Percentiles rank a stretch among this genome's conserved stretches.
phyloP scores from a whole-genome alignment of 2,797 vertebrate species.

The Benthosema pterotum region DNA sequence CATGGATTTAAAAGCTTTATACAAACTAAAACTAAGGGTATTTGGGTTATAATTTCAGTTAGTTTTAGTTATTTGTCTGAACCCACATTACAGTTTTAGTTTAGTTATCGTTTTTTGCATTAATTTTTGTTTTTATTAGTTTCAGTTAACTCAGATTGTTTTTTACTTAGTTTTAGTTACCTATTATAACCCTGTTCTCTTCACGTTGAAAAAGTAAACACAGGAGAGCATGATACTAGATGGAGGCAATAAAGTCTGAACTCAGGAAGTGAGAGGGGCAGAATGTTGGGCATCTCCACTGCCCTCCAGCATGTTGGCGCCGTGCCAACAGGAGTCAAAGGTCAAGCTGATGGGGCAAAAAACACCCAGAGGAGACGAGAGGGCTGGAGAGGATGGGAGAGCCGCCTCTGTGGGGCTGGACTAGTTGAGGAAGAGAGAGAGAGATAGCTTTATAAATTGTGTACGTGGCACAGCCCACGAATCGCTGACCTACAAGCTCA shows the following conservation, averaged over 20 bases:
- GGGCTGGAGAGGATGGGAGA: slow-evolving; percentile 55
- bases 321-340: slow-evolving; percentile 33
- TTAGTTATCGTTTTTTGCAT: too few relatives aligned
- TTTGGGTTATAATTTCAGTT: too few relatives aligned
- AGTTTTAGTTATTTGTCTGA: too few relatives aligned
- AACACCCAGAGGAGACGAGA: slow-evolving; percentile 43
- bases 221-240: slow-evolving; percentile 26
- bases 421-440: slow-evolving; percentile 43
- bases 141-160: too few relatives aligned
- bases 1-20: too few relatives aligned
- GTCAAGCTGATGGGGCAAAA: slow-evolving; percentile 55
- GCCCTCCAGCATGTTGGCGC: slow-evolving; percentile 19
- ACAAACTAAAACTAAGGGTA: too few relatives aligned
- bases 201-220: slow-evolving; percentile 16
- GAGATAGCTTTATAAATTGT: neutral
- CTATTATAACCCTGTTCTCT: too few relatives aligned
- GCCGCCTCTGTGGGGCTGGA: slow-evolving; percentile 46
- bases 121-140: too few relatives aligned
- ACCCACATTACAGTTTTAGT: too few relatives aligned
- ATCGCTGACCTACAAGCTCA: too few relatives aligned
- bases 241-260: slow-evolving; percentile 19
- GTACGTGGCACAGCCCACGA: neutral
- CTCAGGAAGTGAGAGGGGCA: slow-evolving; percentile 38
- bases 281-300: neutral
- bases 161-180: too few relatives aligned